These are phyloP conservation scores for Pseudochirops corinnae DNA, from an alignment of 2,797 vertebrate genomes.

Conservation along the genomic window DNA sequence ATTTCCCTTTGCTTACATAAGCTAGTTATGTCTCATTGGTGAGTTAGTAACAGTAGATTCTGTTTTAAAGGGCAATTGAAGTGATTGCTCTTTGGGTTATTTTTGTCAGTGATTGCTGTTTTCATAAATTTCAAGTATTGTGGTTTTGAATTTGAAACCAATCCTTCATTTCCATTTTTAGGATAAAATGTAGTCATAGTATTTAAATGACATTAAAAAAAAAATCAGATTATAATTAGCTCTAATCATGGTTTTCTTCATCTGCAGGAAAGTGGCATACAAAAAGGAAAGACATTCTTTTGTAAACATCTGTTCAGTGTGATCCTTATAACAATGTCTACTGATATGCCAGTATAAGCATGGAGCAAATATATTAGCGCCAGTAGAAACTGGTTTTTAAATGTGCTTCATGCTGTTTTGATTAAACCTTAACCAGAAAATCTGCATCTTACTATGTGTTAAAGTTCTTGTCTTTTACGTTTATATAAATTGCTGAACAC, in stretches of 20 bases:
- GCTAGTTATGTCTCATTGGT: slow-evolving; percentile 16
- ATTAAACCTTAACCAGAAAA: slow-evolving; percentile 51
- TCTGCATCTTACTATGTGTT: slow-evolving; percentile 53
- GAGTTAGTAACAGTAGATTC: slow-evolving; percentile 13
- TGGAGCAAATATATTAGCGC: slow-evolving; percentile 39
- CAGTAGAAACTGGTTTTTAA: slow-evolving; percentile 59
- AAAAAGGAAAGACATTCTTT: slow-evolving; percentile 59
- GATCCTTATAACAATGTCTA: slow-evolving; percentile 26
- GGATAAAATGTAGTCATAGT: slow-evolving; percentile 16
- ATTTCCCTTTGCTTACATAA: slow-evolving; percentile 31
- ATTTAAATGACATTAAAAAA: slow-evolving; percentile 33
- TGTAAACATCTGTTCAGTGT: slow-evolving; percentile 47
- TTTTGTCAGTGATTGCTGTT: slow-evolving; percentile 50
- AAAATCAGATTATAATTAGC: slow-evolving; percentile 51
- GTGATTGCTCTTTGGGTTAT: slow-evolving; percentile 53
- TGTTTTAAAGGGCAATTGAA: slow-evolving; percentile 51
- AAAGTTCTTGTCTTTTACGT: slow-evolving; percentile 76
- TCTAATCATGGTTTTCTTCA: slow-evolving; percentile 61
- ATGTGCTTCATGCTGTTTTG: slow-evolving; percentile 39
- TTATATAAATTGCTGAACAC: slow-evolving; percentile 73
- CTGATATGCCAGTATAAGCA: slow-evolving; percentile 47
- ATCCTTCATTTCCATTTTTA: slow-evolving; percentile 36
- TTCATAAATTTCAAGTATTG: slow-evolving; percentile 31
- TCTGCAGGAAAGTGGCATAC: slow-evolving; percentile 47
- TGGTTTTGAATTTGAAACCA: slow-evolving; percentile 52